Conservation (phyloP, 2,888 invertebrate species). For the Trissonchulus latispiculum region DNA sequence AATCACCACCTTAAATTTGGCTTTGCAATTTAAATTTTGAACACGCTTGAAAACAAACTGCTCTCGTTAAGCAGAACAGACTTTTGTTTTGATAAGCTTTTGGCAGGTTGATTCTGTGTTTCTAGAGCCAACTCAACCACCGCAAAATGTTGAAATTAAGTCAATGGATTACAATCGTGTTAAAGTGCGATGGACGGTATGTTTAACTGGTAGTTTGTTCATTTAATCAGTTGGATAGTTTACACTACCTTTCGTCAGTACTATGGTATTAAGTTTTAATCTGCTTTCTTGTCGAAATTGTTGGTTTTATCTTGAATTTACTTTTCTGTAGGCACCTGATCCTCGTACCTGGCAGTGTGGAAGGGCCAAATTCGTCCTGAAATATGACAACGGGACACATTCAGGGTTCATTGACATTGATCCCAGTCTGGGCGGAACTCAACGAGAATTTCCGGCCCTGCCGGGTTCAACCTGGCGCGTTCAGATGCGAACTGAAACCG, state of each 20-base stretch:
- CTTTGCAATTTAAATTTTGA: no score
- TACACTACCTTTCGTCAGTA: no score
- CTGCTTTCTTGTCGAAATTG: no score
- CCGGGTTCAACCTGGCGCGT: conserved; percentile 42
- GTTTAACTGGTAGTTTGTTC: background rate
- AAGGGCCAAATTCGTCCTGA: conserved; percentile 36
- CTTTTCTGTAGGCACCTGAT: conserved; percentile 16
- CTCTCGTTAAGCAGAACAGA: no score
- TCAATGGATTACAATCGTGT: conserved; percentile 37
- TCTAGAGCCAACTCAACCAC: conserved; percentile 39
- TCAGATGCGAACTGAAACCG: conserved; percentile 40
- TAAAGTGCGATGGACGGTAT: conserved; percentile 36
- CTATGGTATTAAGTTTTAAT: no score
- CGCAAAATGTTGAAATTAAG: conserved; percentile 34
- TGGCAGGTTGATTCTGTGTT: no score
- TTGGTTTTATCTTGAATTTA: no score
- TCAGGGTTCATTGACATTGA: conserved; percentile 28
- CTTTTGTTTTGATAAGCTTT: no score
- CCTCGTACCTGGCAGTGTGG: conserved; percentile 39
- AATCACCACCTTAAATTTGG: no score
- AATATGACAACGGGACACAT: conserved; percentile 37
- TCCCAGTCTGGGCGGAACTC: conserved; percentile 30
- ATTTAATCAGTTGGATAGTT: no score
- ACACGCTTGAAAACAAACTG: no score
- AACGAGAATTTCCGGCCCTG: conserved; percentile 30